These are phyloP conservation scores for Molanna angustata DNA, from an alignment of 2,888 invertebrate genomes.

Conservation along the genomic window DNA sequence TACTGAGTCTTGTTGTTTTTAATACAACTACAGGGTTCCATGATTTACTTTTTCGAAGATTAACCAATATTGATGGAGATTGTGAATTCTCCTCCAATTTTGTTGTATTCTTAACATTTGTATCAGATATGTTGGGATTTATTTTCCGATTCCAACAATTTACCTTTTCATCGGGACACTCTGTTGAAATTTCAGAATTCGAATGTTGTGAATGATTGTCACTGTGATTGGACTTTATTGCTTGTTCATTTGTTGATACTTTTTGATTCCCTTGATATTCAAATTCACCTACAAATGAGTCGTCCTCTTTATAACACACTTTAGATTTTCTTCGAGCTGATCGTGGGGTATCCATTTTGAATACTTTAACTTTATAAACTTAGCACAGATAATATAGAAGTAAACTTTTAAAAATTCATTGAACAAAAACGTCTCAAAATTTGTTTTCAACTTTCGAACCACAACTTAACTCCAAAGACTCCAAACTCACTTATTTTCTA, in stretches of 20 bases:
- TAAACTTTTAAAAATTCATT: too few relatives aligned
- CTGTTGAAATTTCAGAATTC: neutral
- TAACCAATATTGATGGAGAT: neutral
- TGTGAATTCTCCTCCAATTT: neutral
- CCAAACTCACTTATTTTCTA: too few relatives aligned
- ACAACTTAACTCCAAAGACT: too few relatives aligned
- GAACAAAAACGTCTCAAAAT: too few relatives aligned
- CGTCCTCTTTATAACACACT: conserved; percentile 28
- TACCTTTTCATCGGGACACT: too few relatives aligned
- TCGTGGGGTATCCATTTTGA: conserved; percentile 20
- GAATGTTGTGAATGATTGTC: conserved; percentile 4
- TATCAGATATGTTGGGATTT: conserved; percentile 1
- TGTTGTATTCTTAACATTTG: neutral
- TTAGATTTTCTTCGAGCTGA: conserved; percentile 22
- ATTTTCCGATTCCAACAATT: too few relatives aligned
- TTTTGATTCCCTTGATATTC: conserved; percentile 2
- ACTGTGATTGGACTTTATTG: conserved; percentile 16
- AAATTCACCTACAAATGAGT: conserved; percentile 26
- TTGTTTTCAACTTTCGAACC: too few relatives aligned
- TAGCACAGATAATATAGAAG: too few relatives aligned
- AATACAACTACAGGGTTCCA: conserved; percentile 21
- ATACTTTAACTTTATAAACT: too few relatives aligned
- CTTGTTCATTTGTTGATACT: conserved; percentile 3
- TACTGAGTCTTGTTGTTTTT: conserved; percentile 18
- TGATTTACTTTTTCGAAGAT: conserved; percentile 2